Conservation (phyloP, 2,888 invertebrate genomes). For the Cephus pygmeus region DNA sequence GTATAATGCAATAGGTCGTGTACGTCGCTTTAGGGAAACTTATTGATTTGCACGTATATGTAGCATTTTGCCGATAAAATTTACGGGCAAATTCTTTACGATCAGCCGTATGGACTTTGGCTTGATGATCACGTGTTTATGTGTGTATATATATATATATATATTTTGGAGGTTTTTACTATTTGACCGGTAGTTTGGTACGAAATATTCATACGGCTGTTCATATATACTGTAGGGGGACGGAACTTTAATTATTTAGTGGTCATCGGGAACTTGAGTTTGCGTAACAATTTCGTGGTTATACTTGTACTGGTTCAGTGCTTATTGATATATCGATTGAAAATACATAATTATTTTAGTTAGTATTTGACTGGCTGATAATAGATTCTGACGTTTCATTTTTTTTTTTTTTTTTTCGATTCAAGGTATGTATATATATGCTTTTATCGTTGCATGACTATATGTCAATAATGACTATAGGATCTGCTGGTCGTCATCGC, state of each 20-base stretch:
- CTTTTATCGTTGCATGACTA: not conserved
- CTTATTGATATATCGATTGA: not conserved
- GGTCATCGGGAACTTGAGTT: not conserved
- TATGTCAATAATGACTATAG: not conserved
- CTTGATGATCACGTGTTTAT: not conserved
- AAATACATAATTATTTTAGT: not conserved
- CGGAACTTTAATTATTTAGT: not conserved
- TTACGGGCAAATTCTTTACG: not conserved
- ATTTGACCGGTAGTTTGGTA: not conserved
- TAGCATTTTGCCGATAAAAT: not conserved
- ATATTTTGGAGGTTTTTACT: not conserved
- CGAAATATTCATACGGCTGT: not conserved
- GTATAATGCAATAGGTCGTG: conserved; percentile 1
- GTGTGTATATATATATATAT: too few relatives aligned
- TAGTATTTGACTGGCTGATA: not conserved
- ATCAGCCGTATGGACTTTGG: not conserved
- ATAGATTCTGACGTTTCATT: not conserved
- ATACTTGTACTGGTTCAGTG: not conserved
- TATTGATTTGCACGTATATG: conserved; percentile 31
- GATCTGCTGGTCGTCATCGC: not conserved
- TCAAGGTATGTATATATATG: not conserved
- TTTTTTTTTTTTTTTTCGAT: too few relatives aligned
- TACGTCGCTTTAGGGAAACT: conserved; percentile 19
- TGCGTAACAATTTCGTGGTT: not conserved
- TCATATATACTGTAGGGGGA: too few relatives aligned